phyloP scores from a whole-genome alignment of 2,888 invertebrate genomes.

The Serrognathus titanus region DNA sequence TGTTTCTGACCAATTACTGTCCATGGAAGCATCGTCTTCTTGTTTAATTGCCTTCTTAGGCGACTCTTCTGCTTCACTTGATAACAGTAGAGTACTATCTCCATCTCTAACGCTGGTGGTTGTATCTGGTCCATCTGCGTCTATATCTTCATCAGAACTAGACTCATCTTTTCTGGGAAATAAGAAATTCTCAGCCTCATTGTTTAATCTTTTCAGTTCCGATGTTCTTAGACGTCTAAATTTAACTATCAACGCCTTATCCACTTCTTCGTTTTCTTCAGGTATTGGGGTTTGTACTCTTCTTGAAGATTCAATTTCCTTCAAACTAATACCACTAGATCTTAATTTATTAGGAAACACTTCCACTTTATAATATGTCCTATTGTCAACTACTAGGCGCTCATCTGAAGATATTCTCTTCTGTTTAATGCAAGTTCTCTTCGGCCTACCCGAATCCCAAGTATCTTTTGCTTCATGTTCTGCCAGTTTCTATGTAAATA shows the following conservation, averaged over 20 bases:
- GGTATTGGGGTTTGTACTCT: neutral
- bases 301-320: neutral
- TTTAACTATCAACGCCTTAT: slow-evolving; percentile 60
- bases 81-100: slow-evolving; percentile 26
- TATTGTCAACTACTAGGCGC: slow-evolving; percentile 52
- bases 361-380: slow-evolving; percentile 68
- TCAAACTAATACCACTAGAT: slow-evolving; percentile 49
- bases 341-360: slow-evolving; percentile 66
- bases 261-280: slow-evolving; percentile 35
- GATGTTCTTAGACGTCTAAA: slow-evolving; percentile 71
- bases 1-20: slow-evolving; percentile 36
- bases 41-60: slow-evolving; percentile 14
- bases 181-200: slow-evolving; percentile 85
- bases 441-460: slow-evolving; percentile 44
- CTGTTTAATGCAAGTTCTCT: slow-evolving; percentile 38
- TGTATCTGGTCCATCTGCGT: slow-evolving; percentile 50
- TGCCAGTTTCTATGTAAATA: slow-evolving; percentile 8
- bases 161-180: slow-evolving; percentile 69
- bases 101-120: slow-evolving; percentile 24
- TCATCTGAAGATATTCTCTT: slow-evolving; percentile 52
- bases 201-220: slow-evolving; percentile 71
- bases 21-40: slow-evolving; percentile 28
- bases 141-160: slow-evolving; percentile 55
- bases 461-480: slow-evolving; percentile 32
- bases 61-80: slow-evolving; percentile 27